A percentile compares a stretch with the other conserved stretches of the same genome.
Evolutionary conservation across 1,140 invertebrate genomes (phyloP).

Genomic region (Eupristina koningsbergeri): DNA sequence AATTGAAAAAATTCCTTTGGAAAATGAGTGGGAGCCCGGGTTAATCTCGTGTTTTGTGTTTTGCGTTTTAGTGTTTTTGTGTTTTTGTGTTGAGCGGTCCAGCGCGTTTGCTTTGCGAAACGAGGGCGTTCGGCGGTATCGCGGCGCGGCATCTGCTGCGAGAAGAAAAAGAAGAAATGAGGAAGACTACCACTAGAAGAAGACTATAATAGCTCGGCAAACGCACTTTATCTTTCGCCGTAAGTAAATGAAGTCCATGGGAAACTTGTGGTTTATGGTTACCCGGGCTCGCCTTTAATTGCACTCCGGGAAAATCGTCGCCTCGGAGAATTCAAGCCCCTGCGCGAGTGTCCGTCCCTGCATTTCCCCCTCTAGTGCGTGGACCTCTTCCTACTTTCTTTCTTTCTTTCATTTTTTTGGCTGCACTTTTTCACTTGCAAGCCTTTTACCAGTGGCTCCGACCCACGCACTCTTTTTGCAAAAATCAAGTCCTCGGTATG

Average conservation of each 20-base stretch:
- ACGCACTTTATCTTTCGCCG: too few species aligned
- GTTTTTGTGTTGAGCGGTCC: not conserved
- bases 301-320: not conserved
- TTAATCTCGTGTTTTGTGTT: not conserved
- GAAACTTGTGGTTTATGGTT: too few species aligned
- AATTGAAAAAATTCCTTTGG: not conserved
- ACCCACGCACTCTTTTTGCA: too few species aligned
- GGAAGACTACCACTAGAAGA: too few species aligned
- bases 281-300: not conserved
- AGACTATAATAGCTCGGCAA: too few species aligned
- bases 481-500: too few species aligned
- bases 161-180: not conserved
- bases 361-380: not conserved
- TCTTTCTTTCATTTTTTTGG: too few species aligned
- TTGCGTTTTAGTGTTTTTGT: not conserved
- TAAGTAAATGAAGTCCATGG: too few species aligned
- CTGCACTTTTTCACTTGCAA: not conserved
- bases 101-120: not conserved
- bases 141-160: not conserved
- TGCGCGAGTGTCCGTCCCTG: not conserved
- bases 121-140: not conserved
- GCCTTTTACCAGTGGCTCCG: not conserved
- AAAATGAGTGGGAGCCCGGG: not conserved
- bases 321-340: not conserved
- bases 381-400: too few species aligned